These are phyloP conservation scores for Lumbricus terrestris DNA, from an alignment of 2,888 invertebrate species.

Conservation along the genomic window DNA sequence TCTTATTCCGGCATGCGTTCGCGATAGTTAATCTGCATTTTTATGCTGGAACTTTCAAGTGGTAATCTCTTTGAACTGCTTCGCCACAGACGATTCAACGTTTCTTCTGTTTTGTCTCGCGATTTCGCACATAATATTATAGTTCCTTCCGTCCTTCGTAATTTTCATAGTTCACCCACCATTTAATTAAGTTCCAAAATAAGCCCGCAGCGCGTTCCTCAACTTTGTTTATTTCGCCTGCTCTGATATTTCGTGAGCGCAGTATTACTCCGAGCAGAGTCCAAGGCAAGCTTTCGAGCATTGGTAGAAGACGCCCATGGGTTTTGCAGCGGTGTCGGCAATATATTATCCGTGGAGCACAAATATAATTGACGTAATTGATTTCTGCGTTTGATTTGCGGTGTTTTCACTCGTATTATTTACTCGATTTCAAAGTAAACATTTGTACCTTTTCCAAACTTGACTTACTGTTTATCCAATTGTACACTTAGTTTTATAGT, in stretches of 20 bases:
- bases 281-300: background rate
- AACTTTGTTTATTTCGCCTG: background rate
- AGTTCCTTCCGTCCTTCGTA: no score
- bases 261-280: background rate
- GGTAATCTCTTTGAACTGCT: no score
- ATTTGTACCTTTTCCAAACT: background rate
- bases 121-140: no score
- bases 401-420: background rate
- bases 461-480: background rate
- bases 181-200: no score
- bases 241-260: background rate
- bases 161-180: no score
- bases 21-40: no score
- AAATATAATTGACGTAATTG: constrained; percentile 3
- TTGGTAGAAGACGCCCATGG: background rate
- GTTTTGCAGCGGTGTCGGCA: background rate
- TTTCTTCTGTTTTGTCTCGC: no score
- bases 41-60: no score
- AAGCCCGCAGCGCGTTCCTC: background rate
- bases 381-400: background rate
- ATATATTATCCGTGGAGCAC: background rate
- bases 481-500: background rate
- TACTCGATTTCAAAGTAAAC: background rate
- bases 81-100: no score
- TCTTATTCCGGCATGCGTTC: no score